Base-by-base conservation (phyloP, 1,140 invertebrate genomes). In the Schlechtendalia chinensis region DNA sequence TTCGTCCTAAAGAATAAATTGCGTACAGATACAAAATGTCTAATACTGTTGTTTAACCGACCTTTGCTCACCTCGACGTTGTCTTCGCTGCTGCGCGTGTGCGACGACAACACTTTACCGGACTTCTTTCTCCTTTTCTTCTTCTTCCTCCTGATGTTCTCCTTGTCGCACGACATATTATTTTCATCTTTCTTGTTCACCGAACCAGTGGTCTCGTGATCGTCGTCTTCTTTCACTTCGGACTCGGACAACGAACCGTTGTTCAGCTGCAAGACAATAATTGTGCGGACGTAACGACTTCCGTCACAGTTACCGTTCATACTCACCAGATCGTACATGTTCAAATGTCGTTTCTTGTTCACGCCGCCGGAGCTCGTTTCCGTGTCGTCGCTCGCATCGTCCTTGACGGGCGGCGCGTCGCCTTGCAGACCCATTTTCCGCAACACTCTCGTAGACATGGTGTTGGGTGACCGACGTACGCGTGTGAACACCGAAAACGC, bases 191-290 rank as follows among this genome's bases (percentile, higher is more conserved):
- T 82, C 19, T 87, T 87, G 32, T 87, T 86, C 47, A 88, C 87
- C 1, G 87, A 86, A 58, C 88, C 87, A 83, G 90, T 88, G 22
- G 89, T 90, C 84, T 90, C 89, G 84, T 84, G 83, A 65, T 91
- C 90, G 83, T 91, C 91, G 84, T 91, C 90, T 83, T 91, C 91
- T 85, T 91, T 91, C 6, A 91, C 90, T 83, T 88, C 88, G 82
- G 90, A 91, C 84, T 91, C 91, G 14, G 89, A 90, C 82, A 89
- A 86, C 54, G 89, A 89, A 82, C 88, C 87, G 82, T 89, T 88
- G 84, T 90, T 89, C 81, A 90, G 84, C 90, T 89, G 80, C 82
- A 83, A 84, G 61, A 81, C 24, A 77, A 71, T 19, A 39, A 39
- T 39, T 8, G 32, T 8, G 8, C 5, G 0, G 11, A 27, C 8